Conservation (phyloP, 2,113 vertebrate species). For the Eulacestoma nigropectus region DNA sequence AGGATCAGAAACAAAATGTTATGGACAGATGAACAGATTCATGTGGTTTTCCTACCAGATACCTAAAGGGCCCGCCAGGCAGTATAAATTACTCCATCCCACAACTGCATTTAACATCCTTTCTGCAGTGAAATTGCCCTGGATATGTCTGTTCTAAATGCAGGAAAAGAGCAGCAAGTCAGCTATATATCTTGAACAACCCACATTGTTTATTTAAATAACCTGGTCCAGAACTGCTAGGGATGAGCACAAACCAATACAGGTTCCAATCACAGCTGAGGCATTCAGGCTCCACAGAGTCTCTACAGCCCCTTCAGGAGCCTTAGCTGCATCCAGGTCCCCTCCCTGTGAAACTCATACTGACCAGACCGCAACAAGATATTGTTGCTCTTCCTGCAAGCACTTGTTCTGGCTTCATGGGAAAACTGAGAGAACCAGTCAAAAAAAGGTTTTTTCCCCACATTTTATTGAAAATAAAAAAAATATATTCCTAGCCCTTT, state of each 20-base stretch:
- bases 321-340: accelerated
- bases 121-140: neutral
- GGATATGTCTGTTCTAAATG: neutral
- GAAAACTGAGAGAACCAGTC: neutral
- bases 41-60: neutral
- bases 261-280: neutral
- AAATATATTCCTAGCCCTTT: neutral
- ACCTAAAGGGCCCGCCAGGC: neutral
- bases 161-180: neutral
- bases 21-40: neutral
- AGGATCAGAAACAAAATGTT: neutral
- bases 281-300: neutral
- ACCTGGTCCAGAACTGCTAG: neutral
- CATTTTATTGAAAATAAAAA: neutral
- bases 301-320: neutral
- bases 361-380: neutral
- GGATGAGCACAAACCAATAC: neutral
- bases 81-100: neutral
- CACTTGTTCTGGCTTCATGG: neutral
- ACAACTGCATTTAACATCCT: neutral
- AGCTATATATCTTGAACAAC: neutral
- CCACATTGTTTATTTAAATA: neutral
- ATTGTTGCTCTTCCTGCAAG: neutral
- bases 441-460: neutral
- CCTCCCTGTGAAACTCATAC: accelerated